A percentile compares a stretch with the other conserved stretches of the same genome.
Conservation (phyloP, 1,140 invertebrate genomes). For the Dendrolimus punctatus region DNA sequence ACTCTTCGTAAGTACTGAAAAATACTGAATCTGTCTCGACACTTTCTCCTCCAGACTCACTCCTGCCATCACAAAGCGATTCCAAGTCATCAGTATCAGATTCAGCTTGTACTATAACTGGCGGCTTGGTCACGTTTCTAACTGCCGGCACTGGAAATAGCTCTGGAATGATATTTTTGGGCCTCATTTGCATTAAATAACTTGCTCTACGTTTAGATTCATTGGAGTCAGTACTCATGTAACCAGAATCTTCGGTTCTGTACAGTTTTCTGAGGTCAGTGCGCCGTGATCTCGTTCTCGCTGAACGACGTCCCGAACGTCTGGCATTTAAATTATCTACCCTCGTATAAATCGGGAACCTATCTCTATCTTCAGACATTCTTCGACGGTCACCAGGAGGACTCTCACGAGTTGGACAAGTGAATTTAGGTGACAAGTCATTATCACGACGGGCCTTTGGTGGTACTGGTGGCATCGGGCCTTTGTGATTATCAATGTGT, state of each 20-base stretch:
- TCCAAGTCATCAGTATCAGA: constrained; percentile 66
- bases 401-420: constrained; percentile 32
- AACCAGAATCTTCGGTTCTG: constrained; percentile 77
- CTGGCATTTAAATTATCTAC: constrained; percentile 48
- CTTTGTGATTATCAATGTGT: constrained; percentile 30
- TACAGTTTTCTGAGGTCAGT: constrained; percentile 58
- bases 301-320: constrained; percentile 50
- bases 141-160: constrained; percentile 18
- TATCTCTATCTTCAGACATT: constrained; percentile 48
- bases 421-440: constrained; percentile 35
- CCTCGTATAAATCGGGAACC: constrained; percentile 38
- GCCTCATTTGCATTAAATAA: constrained; percentile 61
- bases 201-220: constrained; percentile 64
- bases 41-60: constrained; percentile 88
- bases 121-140: constrained; percentile 22
- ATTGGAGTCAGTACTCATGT: constrained; percentile 80
- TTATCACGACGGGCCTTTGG: constrained; percentile 69
- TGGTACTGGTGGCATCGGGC: constrained; percentile 62
- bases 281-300: constrained; percentile 50
- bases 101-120: constrained; percentile 37
- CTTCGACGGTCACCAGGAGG: constrained; percentile 45
- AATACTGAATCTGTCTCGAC: constrained; percentile 89
- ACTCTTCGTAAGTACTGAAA: constrained; percentile 77
- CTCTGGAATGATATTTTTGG: constrained; percentile 40
- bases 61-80: constrained; percentile 77